phyloP scores from a whole-genome alignment of 2,113 vertebrate genomes.

The Natator depressus region DNA sequence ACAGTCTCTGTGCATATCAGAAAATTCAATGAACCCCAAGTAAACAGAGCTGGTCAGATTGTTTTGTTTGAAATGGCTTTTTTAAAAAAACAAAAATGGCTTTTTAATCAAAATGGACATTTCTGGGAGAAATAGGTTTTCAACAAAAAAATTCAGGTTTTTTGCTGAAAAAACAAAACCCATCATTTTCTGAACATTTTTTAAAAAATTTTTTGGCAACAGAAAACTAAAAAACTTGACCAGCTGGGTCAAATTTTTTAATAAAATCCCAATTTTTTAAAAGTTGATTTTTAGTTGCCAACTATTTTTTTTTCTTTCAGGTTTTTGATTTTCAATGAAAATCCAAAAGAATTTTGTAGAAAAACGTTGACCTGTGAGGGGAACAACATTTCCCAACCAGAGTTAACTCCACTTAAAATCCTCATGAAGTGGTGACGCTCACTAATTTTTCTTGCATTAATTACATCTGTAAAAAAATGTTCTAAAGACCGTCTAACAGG shows the following conservation, averaged over 20 bases:
- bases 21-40: not conserved
- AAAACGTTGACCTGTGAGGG: not conserved
- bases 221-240: not conserved
- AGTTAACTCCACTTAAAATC: not conserved
- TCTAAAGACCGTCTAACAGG: not conserved
- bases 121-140: not conserved
- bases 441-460: not conserved
- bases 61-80: not conserved
- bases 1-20: not conserved
- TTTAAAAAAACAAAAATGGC: accelerated
- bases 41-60: not conserved
- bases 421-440: not conserved
- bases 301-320: not conserved
- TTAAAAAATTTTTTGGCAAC: not conserved
- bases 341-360: not conserved
- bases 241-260: not conserved
- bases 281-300: not conserved
- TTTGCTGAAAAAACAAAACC: not conserved
- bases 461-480: not conserved
- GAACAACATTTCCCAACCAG: not conserved
- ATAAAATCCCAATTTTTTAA: conserved; percentile 4
- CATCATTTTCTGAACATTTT: not conserved
- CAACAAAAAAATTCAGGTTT: not conserved
- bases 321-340: not conserved
- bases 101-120: not conserved